Evolutionary conservation across 2,113 vertebrate species (phyloP).

Genomic region (Pelmatolapia mariae): DNA sequence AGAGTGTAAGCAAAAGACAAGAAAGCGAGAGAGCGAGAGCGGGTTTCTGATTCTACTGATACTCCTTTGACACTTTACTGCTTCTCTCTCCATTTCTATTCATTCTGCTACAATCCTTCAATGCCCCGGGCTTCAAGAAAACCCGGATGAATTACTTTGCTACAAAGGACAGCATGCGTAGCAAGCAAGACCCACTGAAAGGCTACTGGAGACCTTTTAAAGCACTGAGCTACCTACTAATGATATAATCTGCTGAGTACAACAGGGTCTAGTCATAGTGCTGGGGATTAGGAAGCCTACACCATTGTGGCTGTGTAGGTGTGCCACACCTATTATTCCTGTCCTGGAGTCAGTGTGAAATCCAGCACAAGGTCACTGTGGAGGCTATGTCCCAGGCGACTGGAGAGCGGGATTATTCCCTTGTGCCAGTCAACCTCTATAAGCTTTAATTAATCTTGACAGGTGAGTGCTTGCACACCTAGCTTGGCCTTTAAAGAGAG

Average conservation of each 20-base stretch:
- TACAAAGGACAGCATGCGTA: not conserved
- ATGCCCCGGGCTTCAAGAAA: not conserved
- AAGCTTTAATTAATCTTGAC: conserved; percentile 60
- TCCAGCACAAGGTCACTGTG: conserved; percentile 66
- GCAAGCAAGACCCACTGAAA: not conserved
- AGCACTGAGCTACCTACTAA: conserved; percentile 29
- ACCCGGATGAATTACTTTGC: not conserved
- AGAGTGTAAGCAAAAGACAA: not conserved
- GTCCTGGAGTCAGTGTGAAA: conserved; percentile 39
- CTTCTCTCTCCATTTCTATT: not conserved
- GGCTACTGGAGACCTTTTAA: not conserved
- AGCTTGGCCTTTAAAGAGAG: conserved; percentile 46
- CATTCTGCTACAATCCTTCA: not conserved
- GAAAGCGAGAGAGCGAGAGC: not conserved
- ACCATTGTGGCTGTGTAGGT: conserved; percentile 16
- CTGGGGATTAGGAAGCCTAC: conserved; percentile 31
- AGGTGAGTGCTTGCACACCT: conserved; percentile 37
- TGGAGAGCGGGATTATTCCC: conserved; percentile 52
- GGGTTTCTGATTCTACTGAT: not conserved
- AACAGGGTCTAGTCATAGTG: conserved; percentile 9
- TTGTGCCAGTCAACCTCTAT: conserved; percentile 23
- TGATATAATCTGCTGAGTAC: conserved; percentile 56
- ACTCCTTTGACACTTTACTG: not conserved
- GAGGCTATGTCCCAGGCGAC: conserved; percentile 27
- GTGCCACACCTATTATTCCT: conserved; percentile 47